Evolutionary conservation across 2,888 invertebrate species (phyloP), one percentile per base, ranked within the genome.

Genomic region (Diarsia brunnea): DNA sequence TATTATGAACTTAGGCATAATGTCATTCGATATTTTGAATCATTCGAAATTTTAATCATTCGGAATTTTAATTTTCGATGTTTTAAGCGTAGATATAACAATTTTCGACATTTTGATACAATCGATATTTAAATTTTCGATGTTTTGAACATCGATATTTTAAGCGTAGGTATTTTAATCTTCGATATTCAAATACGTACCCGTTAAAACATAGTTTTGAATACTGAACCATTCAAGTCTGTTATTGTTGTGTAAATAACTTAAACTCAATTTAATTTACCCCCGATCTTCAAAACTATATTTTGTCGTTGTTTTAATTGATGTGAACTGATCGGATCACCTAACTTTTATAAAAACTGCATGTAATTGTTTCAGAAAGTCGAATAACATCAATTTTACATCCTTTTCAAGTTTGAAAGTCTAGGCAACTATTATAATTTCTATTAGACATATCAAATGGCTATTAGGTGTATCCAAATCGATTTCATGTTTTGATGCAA

Each of bases 281-380:
- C 14, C 5, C 4, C 8, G 24, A 11, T 47, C 49, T 31, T 45
- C 31, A 47, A 14, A 60, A 65, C n/a, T 43, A 53, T 12, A 12
- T 24, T 27, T n/a, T 19, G 27, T 31, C 2, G 0, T 3, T 19
- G 7, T 27, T 70, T 69, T 79, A 67, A 79, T 67, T 73, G 60
- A 31, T 79, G 53, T 68, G 49, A 66, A 81, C 16, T 14, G 8
- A 60, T 49, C n/a, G 7, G 4, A 47, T 53, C 11, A 21, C 4
- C 0, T 60, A 1, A 38, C n/a, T 31, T 70, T 64, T 38, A 24
- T 27, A 53, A 51, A 75, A 19, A 38, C 19, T 49, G 8, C 1
- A 58, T 27, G 11, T 51, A n/a, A 70, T 78, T 19, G 63, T 78
- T 73, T 73, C 69, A 47, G 51, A 79, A 79, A 69, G 49, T 61